Evolutionary conservation across 35 echinoderm and acorn worm species (phyloP), one percentile per base, ranked within the genome.

Genomic region (Ptychodera flava): DNA sequence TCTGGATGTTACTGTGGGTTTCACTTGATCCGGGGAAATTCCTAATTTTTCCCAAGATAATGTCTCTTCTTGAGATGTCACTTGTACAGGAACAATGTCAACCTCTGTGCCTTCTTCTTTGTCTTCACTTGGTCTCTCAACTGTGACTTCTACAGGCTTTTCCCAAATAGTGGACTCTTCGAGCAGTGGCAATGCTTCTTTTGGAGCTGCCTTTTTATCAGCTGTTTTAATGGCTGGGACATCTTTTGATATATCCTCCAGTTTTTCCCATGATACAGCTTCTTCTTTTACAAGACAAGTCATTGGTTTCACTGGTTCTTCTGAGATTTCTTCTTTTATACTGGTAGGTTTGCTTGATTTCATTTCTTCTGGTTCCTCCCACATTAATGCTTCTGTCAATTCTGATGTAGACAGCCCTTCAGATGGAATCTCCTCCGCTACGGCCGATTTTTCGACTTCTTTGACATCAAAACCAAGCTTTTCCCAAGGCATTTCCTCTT

Each of bases 271-370:
- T 32, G 83, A 31, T 1, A 87, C 28, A 16, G 35, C 12, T 82
- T 95, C 93, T 37, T 92, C 79, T 86, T 33, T 87, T 12, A 22
- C 45, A 64, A 64, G 6, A n/a, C n/a, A n/a, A n/a, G n/a, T n/a
- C n/a, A n/a, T 79, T 37, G 80, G 78, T 37, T 88, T 6, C 45
- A 22, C 38, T 64, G 45, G 45, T 64, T 64, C 22, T 64, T 64
- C 45, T 64, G 45, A 22, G 6, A 12, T 64, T 12, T 6, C 31
- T 80, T 85, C 75, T 38, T 91, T 38, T 33, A 30, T 29, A n/a
- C 85, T 85, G 31, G 83, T 27, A 16, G 79, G 78, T 81, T 77
- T 81, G 32, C 0, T 30, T 38, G 27, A 52, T 28, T 77, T 36
- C 0, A 38, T 37, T 45, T 89, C 87, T 14, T 88, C 91, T 33